Evolutionary conservation across 1,140 invertebrate genomes (phyloP), one percentile per base, ranked within the genome.

Genomic region (Limonius californicus): DNA sequence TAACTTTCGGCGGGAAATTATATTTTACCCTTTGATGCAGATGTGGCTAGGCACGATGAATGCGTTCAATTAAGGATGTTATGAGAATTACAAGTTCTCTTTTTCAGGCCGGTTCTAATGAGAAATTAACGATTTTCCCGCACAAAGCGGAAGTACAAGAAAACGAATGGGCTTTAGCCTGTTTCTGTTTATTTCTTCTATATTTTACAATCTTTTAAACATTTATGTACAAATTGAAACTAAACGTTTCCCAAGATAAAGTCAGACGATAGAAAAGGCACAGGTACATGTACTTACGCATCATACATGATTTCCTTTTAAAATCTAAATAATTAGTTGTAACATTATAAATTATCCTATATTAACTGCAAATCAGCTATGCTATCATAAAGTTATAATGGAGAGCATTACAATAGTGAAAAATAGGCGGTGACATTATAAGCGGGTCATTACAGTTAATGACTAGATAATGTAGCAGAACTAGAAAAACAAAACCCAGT

Each of bases 261-360:
- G 15, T 50, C 45, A 50, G 45, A 50, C 45, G 45, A 50, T 50
- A 50, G 45, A 50, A 50, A 50, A 50, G 45, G 45, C 45, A 50
- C 45, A 50, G 45, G 19, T 50, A 16, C 45, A 50, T 50, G 45
- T 18, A 50, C 19, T 18, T 21, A 4, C 11, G 7, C 11, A 39
- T 45, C 2, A 50, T 50, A 50, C 45, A 50, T 50, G 45, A 2
- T 50, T 50, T 50, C 45, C 45, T 14, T 19, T 50, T 21, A 39
- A 12, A 39, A 39, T 3, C 2, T 19, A 50, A 45, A 45, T 45
- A 19, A 50, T 21, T 50, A 50, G 9, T 50, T 39, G 8, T 50
- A 50, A 50, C 16, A 45, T 19, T 18, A 16, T 50, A 11, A 19
- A 50, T 50, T 19, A 11, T 18, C 8, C 16, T 18, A 50, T 50